Evolutionary conservation across 1,140 invertebrate genomes (phyloP).

Genomic region (Neotoxoptera formosana): DNA sequence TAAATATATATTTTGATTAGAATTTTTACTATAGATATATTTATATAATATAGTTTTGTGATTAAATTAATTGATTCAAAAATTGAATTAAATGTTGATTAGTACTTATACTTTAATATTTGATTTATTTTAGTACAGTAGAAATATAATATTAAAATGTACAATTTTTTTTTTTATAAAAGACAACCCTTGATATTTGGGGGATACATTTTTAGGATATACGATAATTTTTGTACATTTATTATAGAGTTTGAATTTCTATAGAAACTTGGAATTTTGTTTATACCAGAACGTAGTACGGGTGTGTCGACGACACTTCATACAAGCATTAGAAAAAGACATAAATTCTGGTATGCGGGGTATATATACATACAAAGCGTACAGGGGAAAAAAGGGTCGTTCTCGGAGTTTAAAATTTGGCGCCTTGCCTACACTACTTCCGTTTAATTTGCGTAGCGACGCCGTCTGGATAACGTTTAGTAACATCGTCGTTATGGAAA

Average conservation of each 20-base stretch:
- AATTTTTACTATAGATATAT: neutral
- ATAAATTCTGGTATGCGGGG: conserved; percentile 31
- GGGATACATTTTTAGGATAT: too few relatives aligned
- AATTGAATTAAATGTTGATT: neutral
- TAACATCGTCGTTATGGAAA: conserved; percentile 21
- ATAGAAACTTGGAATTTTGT: neutral
- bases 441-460: conserved; percentile 57
- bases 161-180: neutral
- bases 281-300: neutral
- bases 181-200: too few relatives aligned
- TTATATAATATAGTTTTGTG: neutral
- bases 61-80: too few relatives aligned
- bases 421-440: conserved; percentile 46
- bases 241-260: neutral
- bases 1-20: neutral
- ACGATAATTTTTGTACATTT: neutral
- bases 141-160: neutral
- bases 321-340: conserved; percentile 18
- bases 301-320: neutral
- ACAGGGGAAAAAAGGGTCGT: conserved; percentile 22
- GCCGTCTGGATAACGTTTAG: conserved; percentile 45
- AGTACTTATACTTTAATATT: neutral
- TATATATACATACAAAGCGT: neutral
- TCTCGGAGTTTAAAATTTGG: conserved; percentile 29
- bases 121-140: neutral